phyloP scores from a whole-genome alignment of 2,888 invertebrate genomes.

The Nasonia oneida region DNA sequence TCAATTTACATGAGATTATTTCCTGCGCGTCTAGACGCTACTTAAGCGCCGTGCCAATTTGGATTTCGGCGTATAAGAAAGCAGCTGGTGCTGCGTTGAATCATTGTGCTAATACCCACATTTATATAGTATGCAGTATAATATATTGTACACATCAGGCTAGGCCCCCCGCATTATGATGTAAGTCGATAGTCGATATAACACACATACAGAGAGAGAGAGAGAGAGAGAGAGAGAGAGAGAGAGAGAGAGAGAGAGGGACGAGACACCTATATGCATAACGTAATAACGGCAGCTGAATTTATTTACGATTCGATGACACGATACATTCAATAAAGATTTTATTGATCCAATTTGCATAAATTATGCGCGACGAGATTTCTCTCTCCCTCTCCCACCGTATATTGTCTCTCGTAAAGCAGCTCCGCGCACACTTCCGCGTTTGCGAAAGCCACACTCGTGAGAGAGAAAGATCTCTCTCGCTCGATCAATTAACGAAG shows the following conservation, averaged over 20 bases:
- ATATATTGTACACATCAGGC: background rate
- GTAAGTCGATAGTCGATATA: background rate
- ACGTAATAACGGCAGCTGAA: constrained; percentile 7
- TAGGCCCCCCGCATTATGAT: background rate
- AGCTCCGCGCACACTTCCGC: background rate
- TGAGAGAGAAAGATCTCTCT: background rate
- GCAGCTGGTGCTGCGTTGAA: background rate
- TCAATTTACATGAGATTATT: constrained; percentile 60
- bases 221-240: background rate
- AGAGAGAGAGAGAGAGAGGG: background rate
- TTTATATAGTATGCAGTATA: background rate
- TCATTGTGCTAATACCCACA: constrained; percentile 2
- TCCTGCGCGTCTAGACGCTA: constrained; percentile 63
- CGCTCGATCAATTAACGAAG: background rate
- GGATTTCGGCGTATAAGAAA: constrained; percentile 29
- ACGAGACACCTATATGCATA: background rate
- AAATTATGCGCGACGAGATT: background rate
- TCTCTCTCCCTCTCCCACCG: background rate
- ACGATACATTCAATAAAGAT: constrained; percentile 8
- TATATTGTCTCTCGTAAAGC: constrained; percentile 11
- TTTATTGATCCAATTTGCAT: constrained; percentile 9
- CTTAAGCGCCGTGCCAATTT: constrained; percentile 53
- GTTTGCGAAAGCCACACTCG: background rate
- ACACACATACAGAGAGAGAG: background rate
- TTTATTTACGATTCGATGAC: constrained; percentile 2